phyloP scores from a whole-genome alignment of 2,797 vertebrate species.

The Hafferia zeledoni region DNA sequence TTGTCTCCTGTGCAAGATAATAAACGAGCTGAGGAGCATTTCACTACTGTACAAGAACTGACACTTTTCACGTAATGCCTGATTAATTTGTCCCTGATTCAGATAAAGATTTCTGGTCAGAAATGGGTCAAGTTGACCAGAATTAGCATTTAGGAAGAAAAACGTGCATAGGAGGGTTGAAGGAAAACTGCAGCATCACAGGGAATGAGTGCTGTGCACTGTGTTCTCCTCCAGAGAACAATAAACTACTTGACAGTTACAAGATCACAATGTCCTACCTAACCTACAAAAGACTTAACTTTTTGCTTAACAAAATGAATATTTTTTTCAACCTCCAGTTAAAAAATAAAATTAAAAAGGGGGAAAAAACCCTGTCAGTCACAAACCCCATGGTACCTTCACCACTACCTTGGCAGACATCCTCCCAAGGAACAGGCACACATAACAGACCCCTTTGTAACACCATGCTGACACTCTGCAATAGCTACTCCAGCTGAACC shows the following conservation, averaged over 20 bases:
- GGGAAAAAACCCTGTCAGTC: background rate
- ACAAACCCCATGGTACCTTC: background rate
- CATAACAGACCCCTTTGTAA: background rate
- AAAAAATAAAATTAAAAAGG: background rate
- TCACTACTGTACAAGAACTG: background rate
- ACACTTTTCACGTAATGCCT: background rate
- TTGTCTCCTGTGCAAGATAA: background rate
- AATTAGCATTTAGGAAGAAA: background rate
- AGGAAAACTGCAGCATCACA: background rate
- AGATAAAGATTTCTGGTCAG: background rate
- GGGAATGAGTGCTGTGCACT: background rate
- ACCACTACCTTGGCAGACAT: background rate
- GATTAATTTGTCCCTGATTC: background rate
- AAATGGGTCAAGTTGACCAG: constrained; percentile 2
- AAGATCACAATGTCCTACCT: background rate
- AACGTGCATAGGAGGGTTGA: background rate
- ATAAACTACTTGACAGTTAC: background rate
- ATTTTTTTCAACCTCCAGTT: background rate
- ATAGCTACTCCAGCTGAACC: background rate
- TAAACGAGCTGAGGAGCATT: background rate
- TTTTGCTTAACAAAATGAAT: background rate
- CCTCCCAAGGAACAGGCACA: rapidly evolving
- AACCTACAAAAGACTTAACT: background rate
- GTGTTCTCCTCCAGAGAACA: background rate
- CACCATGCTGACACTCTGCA: background rate